phyloP scores from a whole-genome alignment of 2,113 vertebrate species.

The Vanacampus margaritifer region DNA sequence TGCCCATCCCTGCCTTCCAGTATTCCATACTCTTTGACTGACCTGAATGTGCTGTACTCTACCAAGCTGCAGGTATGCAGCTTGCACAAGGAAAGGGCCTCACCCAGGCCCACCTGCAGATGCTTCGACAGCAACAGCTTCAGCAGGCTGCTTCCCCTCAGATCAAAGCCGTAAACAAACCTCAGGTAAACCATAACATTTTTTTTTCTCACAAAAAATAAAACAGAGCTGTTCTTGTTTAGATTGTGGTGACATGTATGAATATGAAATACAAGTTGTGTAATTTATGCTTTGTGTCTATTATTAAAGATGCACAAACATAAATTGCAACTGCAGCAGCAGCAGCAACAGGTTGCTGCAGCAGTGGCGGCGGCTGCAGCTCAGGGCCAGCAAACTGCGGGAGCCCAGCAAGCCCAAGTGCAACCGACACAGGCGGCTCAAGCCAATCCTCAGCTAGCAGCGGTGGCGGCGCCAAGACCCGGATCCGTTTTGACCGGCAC shows the following conservation, averaged over 20 bases:
- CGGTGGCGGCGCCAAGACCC: conserved; percentile 81
- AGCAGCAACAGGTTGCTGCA: conserved; percentile 68
- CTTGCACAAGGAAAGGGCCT: conserved; percentile 77
- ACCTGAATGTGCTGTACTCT: conserved; percentile 11
- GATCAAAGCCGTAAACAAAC: conserved; percentile 80
- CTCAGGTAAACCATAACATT: conserved; percentile 66
- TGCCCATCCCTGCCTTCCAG: not conserved
- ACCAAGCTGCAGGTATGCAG: conserved; percentile 77
- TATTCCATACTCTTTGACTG: not conserved
- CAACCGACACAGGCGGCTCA: conserved; percentile 81
- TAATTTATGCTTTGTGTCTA: conserved; percentile 43
- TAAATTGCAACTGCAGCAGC: conserved; percentile 66
- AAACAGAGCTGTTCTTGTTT: not conserved
- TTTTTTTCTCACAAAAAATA: not conserved
- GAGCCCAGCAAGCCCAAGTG: conserved; percentile 72
- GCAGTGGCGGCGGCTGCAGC: conserved; percentile 50
- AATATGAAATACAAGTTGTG: not conserved
- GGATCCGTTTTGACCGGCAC: conserved; percentile 83
- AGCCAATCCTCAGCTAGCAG: conserved; percentile 81
- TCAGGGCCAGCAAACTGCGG: conserved; percentile 1
- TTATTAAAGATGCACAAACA: conserved; percentile 75
- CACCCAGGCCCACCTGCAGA: conserved; percentile 82
- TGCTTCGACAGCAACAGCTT: conserved; percentile 81
- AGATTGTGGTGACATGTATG: not conserved
- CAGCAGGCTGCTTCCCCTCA: conserved; percentile 78